Evolutionary conservation across 2,113 vertebrate species (phyloP).

Genomic region (Cavia aperea): DNA sequence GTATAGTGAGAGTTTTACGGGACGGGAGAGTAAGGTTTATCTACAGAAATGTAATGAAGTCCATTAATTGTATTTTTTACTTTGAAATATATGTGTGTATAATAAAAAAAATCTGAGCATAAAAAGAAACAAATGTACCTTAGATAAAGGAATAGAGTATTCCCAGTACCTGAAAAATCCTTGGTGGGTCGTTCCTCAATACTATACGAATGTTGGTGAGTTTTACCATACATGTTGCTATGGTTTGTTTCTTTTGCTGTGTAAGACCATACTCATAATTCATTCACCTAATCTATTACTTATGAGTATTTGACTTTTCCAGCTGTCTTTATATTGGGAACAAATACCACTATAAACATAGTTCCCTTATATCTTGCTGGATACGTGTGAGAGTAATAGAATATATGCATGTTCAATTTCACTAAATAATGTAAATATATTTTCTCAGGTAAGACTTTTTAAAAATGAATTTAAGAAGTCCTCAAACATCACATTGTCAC

Average conservation of each 20-base stretch:
- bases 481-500: background rate
- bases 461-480: background rate
- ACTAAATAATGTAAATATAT: background rate
- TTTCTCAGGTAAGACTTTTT: background rate
- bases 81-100: background rate
- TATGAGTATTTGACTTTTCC: background rate
- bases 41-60: background rate
- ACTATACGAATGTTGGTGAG: background rate
- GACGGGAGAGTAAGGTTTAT: background rate
- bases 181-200: background rate
- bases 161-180: background rate
- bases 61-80: slow-evolving; percentile 26
- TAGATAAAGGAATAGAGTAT: background rate
- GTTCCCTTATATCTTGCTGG: background rate
- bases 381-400: background rate
- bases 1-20: background rate
- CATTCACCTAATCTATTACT: background rate
- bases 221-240: background rate
- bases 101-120: background rate
- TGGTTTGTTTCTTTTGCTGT: slow-evolving; percentile 22
- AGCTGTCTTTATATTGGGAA: background rate
- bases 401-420: background rate
- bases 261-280: background rate
- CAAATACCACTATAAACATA: background rate
- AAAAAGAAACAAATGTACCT: background rate